Base-by-base conservation (phyloP, 1,140 invertebrate species). In the Hermetia illucens region DNA sequence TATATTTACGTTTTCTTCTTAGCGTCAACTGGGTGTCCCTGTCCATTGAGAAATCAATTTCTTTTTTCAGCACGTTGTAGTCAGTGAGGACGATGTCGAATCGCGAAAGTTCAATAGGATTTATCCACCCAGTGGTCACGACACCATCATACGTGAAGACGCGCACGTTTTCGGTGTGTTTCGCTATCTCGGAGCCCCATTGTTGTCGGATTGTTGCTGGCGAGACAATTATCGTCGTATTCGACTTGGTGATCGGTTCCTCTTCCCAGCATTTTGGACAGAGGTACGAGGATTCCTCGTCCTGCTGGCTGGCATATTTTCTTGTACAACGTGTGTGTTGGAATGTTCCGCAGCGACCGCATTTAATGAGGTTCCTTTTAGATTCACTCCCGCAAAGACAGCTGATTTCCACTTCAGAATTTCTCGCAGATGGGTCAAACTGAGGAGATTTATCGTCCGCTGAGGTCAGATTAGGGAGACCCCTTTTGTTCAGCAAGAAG, bases 81-180 rank as follows among this genome's bases (percentile, higher is more conserved):
- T 82, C 79, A 0, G 78, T 81, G 6, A 87, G 64, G 1, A 87
- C 75, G 40, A 87, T 66, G 51, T 87, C 82, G 48, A 79, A 77
- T n/a, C 62, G 41, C 4, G 72, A 71, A 21, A 86, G 58, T 21
- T 65, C 59, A 15, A 53, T 52, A 5, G 82, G 83, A 54, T 79
- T 78, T 13, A 79, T 61, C 57, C 74, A 82, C 19, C 69, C 65
- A 27, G 68, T 60, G 6, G 63, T 58, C 8, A 63, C 51, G 9
- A 74, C 63, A 6, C 69, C 69, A 12, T 61, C 51, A 46, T 78
- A 79, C 35, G 72, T 58, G 24, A 75, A 56, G 9, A 82, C 68
- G 16, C 42, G 44, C 0, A 52, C 19, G 4, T 48, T 59, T 1
- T 55, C 50, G 9, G 82, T 60, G 53, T 85, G 82, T 44, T 71